Percentiles rank a stretch among this genome's conserved stretches.
Evolutionary conservation across 1,140 invertebrate species (phyloP).

Genomic region (Apocrypta bakeri): DNA sequence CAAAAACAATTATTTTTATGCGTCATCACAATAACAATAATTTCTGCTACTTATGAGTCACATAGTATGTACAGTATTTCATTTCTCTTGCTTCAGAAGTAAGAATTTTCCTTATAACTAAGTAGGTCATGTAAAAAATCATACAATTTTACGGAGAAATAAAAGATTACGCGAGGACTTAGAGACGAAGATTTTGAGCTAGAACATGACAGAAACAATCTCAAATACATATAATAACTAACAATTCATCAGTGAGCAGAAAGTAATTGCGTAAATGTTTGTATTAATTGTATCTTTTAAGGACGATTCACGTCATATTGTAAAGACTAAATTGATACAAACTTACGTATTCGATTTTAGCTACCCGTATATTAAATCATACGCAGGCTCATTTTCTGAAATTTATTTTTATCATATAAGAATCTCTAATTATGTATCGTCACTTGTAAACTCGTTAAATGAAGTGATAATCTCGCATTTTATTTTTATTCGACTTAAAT

Average conservation of each 20-base stretch:
- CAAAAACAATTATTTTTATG: conserved; percentile 56
- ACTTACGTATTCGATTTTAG: not conserved
- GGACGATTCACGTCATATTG: not conserved
- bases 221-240: conserved; percentile 5
- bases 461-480: conserved; percentile 27
- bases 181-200: not conserved
- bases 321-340: conserved; percentile 10
- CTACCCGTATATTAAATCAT: not conserved
- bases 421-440: conserved; percentile 7
- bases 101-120: not conserved
- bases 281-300: conserved; percentile 5
- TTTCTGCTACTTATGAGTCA: conserved; percentile 50
- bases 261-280: conserved; percentile 14
- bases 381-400: not conserved
- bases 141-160: not conserved
- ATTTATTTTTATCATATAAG: conserved; percentile 2
- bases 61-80: conserved; percentile 60
- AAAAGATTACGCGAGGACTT: conserved; percentile 13
- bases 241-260: not conserved
- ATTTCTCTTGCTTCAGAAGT: conserved; percentile 20
- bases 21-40: conserved; percentile 56
- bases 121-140: not conserved
- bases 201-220: conserved; percentile 17
- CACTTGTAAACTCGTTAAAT: conserved; percentile 18
- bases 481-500: conserved; percentile 22